These are phyloP conservation scores for Drosophila arizonae DNA, from an alignment of 1,140 invertebrate genomes.

Conservation along the genomic window DNA sequence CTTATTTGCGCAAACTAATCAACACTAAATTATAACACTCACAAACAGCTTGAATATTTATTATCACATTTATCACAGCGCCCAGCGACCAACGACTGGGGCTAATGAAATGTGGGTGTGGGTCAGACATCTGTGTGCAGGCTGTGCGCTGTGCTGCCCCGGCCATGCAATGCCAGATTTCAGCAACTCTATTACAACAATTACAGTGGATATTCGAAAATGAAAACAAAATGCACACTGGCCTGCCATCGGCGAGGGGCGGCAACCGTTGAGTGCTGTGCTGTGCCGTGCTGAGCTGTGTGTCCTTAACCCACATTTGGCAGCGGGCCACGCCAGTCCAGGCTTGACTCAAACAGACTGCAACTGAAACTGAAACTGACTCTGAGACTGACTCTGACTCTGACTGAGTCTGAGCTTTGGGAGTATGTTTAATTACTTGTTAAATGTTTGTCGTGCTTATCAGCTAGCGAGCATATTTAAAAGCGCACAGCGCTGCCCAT, in stretches of 20 bases:
- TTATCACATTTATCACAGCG: constrained; percentile 75
- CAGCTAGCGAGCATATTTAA: constrained; percentile 54
- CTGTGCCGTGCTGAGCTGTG: constrained; percentile 21
- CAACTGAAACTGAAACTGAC: not conserved
- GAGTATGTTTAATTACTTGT: constrained; percentile 78
- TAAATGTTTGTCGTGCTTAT: constrained; percentile 78
- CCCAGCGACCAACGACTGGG: constrained; percentile 33
- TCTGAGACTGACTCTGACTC: not conserved
- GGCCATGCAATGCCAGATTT: constrained; percentile 68
- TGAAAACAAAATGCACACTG: constrained; percentile 64
- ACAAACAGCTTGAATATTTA: constrained; percentile 80
- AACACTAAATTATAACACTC: constrained; percentile 81
- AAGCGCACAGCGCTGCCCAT: constrained; percentile 54
- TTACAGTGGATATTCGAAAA: constrained; percentile 53
- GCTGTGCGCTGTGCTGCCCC: constrained; percentile 3
- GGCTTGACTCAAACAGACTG: not conserved
- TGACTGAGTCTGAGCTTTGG: constrained; percentile 50
- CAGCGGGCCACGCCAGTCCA: constrained; percentile 37
- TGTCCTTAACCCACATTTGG: constrained; percentile 69
- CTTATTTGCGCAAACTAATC: constrained; percentile 81
- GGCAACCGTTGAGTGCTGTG: constrained; percentile 63
- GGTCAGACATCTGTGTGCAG: constrained; percentile 56
- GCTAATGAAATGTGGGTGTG: constrained; percentile 59
- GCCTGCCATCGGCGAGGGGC: constrained; percentile 64
- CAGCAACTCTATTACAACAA: constrained; percentile 76